Conservation (phyloP, 1,140 invertebrate genomes). For the Popillia japonica region DNA sequence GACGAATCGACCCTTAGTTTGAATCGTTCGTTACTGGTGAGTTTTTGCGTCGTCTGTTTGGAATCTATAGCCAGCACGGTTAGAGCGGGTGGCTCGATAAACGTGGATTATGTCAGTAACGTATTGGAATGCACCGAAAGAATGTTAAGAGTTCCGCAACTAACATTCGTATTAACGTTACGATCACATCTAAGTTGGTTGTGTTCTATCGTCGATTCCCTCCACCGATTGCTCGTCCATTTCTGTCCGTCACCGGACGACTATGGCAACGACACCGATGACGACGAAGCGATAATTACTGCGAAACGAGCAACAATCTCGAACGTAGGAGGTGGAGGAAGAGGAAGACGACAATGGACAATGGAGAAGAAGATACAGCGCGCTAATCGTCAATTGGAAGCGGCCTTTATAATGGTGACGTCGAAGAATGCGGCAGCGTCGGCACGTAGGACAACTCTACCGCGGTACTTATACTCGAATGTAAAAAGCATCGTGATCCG, state of each 20-base stretch:
- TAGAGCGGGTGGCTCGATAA: constrained; percentile 44
- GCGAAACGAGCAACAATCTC: constrained; percentile 49
- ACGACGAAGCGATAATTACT: constrained; percentile 55
- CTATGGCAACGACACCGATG: constrained; percentile 56
- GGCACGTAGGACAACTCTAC: not conserved
- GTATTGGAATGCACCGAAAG: constrained; percentile 60
- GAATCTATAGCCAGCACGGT: constrained; percentile 65
- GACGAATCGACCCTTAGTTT: not conserved
- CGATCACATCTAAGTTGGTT: constrained; percentile 60
- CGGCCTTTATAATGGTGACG: not conserved
- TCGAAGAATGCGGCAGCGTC: no score
- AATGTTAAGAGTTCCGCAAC: constrained; percentile 59
- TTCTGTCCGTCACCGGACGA: constrained; percentile 1
- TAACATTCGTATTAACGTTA: constrained; percentile 58
- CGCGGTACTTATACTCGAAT: constrained; percentile 1
- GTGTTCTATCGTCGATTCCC: constrained; percentile 61
- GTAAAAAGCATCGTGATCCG: constrained; percentile 65
- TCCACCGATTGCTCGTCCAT: constrained; percentile 55
- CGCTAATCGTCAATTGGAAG: not conserved
- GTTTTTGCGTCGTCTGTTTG: constrained; percentile 68
- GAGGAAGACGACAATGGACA: no score
- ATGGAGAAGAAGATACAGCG: not conserved
- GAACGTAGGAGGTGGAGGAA: no score
- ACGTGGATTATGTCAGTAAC: constrained; percentile 47
- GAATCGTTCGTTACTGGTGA: not conserved